phyloP scores from a whole-genome alignment of 2,113 vertebrate species.

The Salvelinus sp. region DNA sequence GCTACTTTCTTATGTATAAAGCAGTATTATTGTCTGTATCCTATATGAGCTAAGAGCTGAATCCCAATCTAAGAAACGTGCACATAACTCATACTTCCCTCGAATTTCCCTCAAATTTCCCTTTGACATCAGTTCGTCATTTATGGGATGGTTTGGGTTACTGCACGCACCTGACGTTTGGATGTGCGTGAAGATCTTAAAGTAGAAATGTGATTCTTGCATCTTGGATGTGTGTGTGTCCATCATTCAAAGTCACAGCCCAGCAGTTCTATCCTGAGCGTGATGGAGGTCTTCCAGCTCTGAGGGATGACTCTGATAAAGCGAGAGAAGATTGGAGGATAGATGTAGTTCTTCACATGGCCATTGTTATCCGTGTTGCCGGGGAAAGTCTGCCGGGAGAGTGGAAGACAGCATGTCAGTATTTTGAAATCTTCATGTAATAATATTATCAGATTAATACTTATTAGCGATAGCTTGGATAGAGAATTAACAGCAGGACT shows the following conservation, averaged over 20 bases:
- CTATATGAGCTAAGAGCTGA: no score
- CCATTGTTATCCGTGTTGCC: slow-evolving; percentile 80
- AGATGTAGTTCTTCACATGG: slow-evolving; percentile 84
- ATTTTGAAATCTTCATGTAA: no score
- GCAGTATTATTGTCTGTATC: background rate
- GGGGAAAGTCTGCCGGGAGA: slow-evolving; percentile 78
- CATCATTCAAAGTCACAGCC: slow-evolving; percentile 85
- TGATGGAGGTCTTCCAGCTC: slow-evolving; percentile 82
- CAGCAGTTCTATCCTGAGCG: slow-evolving; percentile 88
- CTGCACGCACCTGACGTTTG: no score
- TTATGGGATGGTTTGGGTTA: background rate
- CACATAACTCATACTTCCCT: background rate
- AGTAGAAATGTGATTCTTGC: background rate
- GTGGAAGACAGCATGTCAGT: background rate
- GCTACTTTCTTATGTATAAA: background rate
- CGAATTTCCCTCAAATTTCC: no score
- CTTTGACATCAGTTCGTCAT: background rate
- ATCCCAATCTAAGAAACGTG: background rate
- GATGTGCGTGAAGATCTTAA: background rate
- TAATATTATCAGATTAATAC: no score
- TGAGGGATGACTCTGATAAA: slow-evolving; percentile 87
- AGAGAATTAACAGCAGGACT: no score
- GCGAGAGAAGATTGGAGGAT: slow-evolving; percentile 87
- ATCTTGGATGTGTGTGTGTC: background rate
- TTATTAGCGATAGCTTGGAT: no score